Evolutionary conservation across 2,113 vertebrate genomes (phyloP).

Genomic region (Bungarus multicinctus): DNA sequence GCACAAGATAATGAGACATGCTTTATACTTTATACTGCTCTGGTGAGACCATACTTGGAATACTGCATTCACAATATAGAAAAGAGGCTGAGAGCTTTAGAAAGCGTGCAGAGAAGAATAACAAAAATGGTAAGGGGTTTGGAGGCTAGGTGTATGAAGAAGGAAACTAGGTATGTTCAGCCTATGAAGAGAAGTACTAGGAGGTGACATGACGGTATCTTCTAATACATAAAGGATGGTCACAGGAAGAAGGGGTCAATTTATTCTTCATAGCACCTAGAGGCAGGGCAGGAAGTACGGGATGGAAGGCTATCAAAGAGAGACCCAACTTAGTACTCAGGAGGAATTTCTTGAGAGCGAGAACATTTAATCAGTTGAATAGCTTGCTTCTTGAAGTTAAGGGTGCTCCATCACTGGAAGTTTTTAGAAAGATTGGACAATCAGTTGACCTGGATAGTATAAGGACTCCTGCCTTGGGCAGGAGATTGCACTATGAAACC

Average conservation of each 20-base stretch:
- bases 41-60: not conserved
- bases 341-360: not conserved
- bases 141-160: not conserved
- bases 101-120: not conserved
- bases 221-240: not conserved
- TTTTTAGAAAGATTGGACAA: not conserved
- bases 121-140: not conserved
- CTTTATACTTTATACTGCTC: not conserved
- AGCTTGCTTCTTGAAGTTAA: not conserved
- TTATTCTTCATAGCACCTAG: not conserved
- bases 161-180: not conserved
- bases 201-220: not conserved
- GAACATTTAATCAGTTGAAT: not conserved
- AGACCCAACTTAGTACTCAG: not conserved
- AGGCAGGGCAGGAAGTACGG: not conserved
- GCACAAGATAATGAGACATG: too few species aligned
- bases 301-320: not conserved
- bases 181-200: not conserved
- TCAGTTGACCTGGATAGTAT: not conserved
- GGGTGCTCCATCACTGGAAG: not conserved
- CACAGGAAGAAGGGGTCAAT: not conserved
- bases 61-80: not conserved
- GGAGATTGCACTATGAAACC: not conserved
- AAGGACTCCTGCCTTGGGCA: not conserved
- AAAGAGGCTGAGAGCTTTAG: not conserved